phyloP scores from a whole-genome alignment of 2,797 vertebrate species.

The Lates japonicus region DNA sequence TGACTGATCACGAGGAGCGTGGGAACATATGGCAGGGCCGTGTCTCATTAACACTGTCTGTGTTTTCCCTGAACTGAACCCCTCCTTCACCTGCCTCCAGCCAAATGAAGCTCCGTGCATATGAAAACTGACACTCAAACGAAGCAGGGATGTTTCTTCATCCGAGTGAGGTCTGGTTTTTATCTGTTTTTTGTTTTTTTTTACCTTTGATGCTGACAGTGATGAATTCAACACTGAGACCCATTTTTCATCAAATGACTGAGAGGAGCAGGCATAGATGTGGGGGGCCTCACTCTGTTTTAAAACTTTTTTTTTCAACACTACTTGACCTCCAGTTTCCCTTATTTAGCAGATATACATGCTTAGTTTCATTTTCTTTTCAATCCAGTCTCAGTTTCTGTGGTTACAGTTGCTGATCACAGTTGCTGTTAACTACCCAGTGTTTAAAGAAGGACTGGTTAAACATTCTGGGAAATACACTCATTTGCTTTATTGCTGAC shows the following conservation, averaged over 20 bases:
- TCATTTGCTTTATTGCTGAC: background rate
- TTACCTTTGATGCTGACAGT: constrained; percentile 7
- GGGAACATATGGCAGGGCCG: constrained; percentile 16
- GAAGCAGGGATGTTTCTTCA: background rate
- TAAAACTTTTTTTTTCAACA: no score
- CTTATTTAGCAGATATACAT: background rate
- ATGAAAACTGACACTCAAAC: constrained; percentile 10
- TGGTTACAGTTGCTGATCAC: background rate
- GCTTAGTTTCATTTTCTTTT: background rate
- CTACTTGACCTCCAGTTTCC: background rate
- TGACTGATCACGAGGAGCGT: constrained; percentile 26
- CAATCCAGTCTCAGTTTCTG: background rate
- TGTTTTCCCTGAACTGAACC: constrained; percentile 10
- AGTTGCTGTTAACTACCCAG: background rate
- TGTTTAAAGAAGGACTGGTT: background rate
- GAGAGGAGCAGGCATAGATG: background rate
- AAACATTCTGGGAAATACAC: background rate
- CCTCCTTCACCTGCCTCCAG: constrained; percentile 18
- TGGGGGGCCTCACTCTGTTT: no score
- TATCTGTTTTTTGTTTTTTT: background rate
- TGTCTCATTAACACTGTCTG: constrained; percentile 34
- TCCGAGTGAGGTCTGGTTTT: background rate
- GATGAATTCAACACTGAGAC: constrained; percentile 40
- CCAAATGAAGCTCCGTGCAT: background rate
- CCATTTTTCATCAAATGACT: constrained; percentile 17